Base-by-base conservation (phyloP, 2,797 vertebrate species). In the Lithobates pipiens region DNA sequence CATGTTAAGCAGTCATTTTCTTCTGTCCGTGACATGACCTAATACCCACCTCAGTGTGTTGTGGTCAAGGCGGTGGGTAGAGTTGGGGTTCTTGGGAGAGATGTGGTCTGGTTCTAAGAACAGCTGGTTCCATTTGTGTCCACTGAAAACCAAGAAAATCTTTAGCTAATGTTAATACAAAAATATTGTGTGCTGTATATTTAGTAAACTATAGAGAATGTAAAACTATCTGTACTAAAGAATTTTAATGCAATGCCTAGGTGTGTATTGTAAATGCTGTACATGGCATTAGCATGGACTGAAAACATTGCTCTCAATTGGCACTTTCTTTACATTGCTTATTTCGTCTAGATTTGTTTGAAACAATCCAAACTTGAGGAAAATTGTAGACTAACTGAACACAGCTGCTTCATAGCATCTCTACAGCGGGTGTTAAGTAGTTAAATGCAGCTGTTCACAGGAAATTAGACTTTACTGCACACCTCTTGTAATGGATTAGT, bases 381-480 rank as follows among this genome's bases (percentile, higher is more conserved):
- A n/a, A 69, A 29, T 72, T 84, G 70, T n/a, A 68, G 15, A 44
- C 44, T 54, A 69, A 11, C 21, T 50, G 15, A 71, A 72, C 34
- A 63, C 44, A 84, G 68, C 44, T 65, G 75, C 36, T 78, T 39
- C 34, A 44, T 77, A 77, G 82, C 46, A 61, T n/a, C 44, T n/a
- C 39, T 77, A 54, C 32, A 42, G 67, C 50, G 36, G 70, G 39
- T 78, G 77, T 70, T 79, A 80, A 80, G 83, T 74, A 74, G 70
- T 68, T 80, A 25, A 74, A 74, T 80, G 83, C 83, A 85, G 83
- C 83, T 85, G 83, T 73, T 85, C 83, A 79, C 83, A 85, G 77
- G 83, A 85, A 85, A 85, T 85, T 85, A 79, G 68, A 85, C 76
- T 74, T 85, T 85, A 80, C 83, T 80, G 42, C 77, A 79, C 83